A percentile compares a stretch with the other conserved stretches of the same genome.
These are phyloP conservation scores for Myocastor coypus DNA, from an alignment of 2,113 vertebrate genomes.

Conservation along the genomic window DNA sequence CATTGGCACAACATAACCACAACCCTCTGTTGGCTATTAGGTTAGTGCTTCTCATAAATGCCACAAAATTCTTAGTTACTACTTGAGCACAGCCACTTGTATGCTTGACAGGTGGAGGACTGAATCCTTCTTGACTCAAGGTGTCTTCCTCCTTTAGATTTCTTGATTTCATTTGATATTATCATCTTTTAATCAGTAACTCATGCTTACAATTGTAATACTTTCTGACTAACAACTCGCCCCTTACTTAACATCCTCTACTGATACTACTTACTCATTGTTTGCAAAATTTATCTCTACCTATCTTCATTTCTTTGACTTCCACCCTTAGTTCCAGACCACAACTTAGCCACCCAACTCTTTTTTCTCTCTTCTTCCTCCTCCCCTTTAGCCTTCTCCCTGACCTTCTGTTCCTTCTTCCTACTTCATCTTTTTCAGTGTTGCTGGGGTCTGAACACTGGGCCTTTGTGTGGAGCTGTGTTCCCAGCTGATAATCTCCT, in stretches of 20 bases:
- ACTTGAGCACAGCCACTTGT: background rate
- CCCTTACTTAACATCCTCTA: background rate
- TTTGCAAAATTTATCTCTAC: slow-evolving; percentile 4
- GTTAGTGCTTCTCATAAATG: slow-evolving; percentile 8
- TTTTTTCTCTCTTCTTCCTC: background rate
- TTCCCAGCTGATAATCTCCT: background rate
- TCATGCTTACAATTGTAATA: background rate
- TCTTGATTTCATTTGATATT: slow-evolving; percentile 55
- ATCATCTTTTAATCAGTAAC: background rate
- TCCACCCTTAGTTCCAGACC: background rate
- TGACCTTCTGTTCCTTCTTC: background rate
- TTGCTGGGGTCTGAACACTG: background rate
- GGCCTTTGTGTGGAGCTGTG: background rate
- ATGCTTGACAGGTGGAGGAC: background rate
- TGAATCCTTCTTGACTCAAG: slow-evolving; percentile 15
- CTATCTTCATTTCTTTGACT: background rate
- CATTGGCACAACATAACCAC: background rate
- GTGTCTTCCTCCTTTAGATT: slow-evolving; percentile 49
- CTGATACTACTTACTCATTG: slow-evolving; percentile 20
- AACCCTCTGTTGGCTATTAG: background rate
- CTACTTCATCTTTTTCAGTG: background rate
- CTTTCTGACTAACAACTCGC: slow-evolving; percentile 40
- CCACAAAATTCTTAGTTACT: background rate
- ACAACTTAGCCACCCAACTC: background rate
- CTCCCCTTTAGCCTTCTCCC: background rate